phyloP scores from a whole-genome alignment of 2,888 invertebrate species.

The Ormyrus nitidulus region DNA sequence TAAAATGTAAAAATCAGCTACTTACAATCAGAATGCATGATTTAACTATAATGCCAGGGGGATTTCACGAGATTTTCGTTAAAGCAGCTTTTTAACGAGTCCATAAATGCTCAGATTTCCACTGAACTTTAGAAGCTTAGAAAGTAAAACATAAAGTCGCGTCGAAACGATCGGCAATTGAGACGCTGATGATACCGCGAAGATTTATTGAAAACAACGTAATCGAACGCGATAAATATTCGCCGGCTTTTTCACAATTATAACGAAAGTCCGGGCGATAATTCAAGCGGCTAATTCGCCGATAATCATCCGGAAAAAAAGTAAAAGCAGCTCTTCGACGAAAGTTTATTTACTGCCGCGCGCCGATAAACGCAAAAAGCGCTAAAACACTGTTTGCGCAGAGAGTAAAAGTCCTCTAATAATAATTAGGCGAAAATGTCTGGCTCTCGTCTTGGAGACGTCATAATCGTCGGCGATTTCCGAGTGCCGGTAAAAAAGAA shows the following conservation, averaged over 20 bases:
- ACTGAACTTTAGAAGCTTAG: too few species aligned
- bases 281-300: neutral
- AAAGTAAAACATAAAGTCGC: too few species aligned
- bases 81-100: too few species aligned
- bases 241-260: neutral
- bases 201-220: too few species aligned
- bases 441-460: conserved; percentile 13
- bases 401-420: conserved; percentile 30
- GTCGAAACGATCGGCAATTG: too few species aligned
- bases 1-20: too few species aligned
- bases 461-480: conserved; percentile 35
- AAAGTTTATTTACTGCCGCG: conserved; percentile 36
- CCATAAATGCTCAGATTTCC: too few species aligned
- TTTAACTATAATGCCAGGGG: too few species aligned
- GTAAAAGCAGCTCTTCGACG: conserved; percentile 1
- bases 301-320: neutral
- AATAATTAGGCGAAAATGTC: conserved; percentile 5
- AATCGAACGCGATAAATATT: too few species aligned
- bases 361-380: neutral
- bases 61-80: too few species aligned
- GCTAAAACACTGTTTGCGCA: neutral
- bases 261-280: neutral
- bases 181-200: too few species aligned
- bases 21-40: too few species aligned
- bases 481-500: neutral